Base-by-base conservation (phyloP, 2,888 invertebrate genomes). In the Nudaria mundana region DNA sequence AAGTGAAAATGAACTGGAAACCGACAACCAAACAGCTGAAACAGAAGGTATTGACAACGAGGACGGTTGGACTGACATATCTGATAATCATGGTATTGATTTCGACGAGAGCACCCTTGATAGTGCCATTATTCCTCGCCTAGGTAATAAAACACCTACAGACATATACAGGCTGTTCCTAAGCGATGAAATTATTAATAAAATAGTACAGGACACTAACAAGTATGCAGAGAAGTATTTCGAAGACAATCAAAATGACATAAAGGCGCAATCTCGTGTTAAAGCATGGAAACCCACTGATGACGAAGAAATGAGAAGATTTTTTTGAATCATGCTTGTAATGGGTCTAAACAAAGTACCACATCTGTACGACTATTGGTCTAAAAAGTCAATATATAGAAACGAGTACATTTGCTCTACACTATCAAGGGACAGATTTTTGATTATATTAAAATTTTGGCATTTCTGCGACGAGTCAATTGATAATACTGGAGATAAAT, bases 381-480 rank as follows among this genome's bases (percentile, higher is more conserved):
- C 16, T 3, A 11, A 25, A 5, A 34, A 24, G 7, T 8, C 7
- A 14, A 13, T 31, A 8, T 31, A 22, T 8, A 6, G 31, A 31
- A 31, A 31, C 20, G 31, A 22, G 11, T 31, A 22, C 6, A 31
- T 31, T 22, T 8, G 3, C 5, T 46, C 46, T 2, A 52, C 7
- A 13, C 12, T 31, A 5, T 10, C 6, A 5, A 10, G 31, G 7
- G 31, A 31, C 8, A 5, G 32, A 22, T 32, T 32, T 12, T 13
- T 23, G 7, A 4, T 23, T 11, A 8, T 32, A 23, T 12, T 32
- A 22, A 40, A 47, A 34, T 50, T 37, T 30, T 45, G 45, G 35
- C 56, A 57, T 49, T 52, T 55, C 40, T 24, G 30, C 15, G 23
- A 37, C 22, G 15, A 36, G n/a, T 22, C 29, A 13, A 29, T 22